Conservation (phyloP, 1,140 invertebrate species). For the Harpegnathos saltator region DNA sequence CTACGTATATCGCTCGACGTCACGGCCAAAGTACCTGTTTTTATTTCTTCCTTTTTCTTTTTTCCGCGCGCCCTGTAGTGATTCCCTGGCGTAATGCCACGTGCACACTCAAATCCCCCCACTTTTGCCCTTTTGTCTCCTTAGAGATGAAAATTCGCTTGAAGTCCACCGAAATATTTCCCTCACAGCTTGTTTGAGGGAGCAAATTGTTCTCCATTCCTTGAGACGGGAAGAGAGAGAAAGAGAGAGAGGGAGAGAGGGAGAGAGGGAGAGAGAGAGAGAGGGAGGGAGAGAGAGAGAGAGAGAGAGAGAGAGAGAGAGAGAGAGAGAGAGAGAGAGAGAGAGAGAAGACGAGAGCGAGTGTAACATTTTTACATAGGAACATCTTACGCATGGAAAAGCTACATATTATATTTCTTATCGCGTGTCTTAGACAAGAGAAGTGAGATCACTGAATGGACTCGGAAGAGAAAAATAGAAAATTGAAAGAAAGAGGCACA, state of each 20-base stretch:
- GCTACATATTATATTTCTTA: constrained; percentile 12
- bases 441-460: background rate
- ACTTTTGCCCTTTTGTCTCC: constrained; percentile 18
- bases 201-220: background rate
- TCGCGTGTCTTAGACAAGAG: background rate
- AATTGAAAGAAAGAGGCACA: too few species aligned
- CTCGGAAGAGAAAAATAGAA: background rate
- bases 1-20: too few species aligned
- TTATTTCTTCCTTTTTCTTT: too few species aligned
- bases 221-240: too few species aligned
- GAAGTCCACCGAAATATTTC: constrained; percentile 7
- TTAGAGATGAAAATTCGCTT: constrained; percentile 30
- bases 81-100: background rate
- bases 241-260: too few species aligned
- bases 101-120: background rate
- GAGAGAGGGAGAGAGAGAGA: too few species aligned
- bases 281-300: too few species aligned
- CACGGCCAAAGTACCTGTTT: too few species aligned
- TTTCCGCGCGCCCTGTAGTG: background rate
- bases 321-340: too few species aligned
- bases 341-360: too few species aligned
- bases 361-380: constrained; percentile 1
- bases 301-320: too few species aligned
- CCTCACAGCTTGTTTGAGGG: background rate
- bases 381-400: background rate